Percentiles rank a stretch among this genome's conserved stretches.
Evolutionary conservation across 2,797 vertebrate species (phyloP).

Genomic region (Strix occidentalis): DNA sequence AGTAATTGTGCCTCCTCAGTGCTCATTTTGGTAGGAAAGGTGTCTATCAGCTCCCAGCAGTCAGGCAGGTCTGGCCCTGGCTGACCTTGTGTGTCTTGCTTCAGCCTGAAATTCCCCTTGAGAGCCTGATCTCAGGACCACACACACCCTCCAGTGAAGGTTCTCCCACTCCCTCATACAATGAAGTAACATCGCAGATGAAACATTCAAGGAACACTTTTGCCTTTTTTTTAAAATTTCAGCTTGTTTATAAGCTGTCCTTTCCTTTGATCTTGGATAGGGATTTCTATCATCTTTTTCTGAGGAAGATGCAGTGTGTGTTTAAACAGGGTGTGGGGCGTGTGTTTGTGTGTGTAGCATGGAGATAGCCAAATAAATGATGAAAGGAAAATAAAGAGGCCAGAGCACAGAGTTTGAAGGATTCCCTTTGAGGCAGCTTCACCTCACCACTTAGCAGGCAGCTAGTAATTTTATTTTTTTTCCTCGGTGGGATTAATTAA

Average conservation of each 20-base stretch:
- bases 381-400: conserved; percentile 2
- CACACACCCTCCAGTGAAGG: not conserved
- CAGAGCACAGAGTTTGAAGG: not conserved
- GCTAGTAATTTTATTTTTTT: not conserved
- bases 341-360: not conserved
- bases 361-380: not conserved
- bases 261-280: not conserved
- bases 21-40: not conserved
- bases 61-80: not conserved
- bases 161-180: not conserved
- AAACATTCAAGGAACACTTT: not conserved
- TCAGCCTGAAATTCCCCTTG: not conserved
- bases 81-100: not conserved
- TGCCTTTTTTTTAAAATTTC: not conserved
- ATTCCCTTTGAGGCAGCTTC: not conserved
- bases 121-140: not conserved
- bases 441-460: not conserved
- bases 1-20: not conserved
- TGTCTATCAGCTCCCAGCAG: not conserved
- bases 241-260: not conserved
- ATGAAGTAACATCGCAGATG: not conserved
- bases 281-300: not conserved
- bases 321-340: not conserved
- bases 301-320: not conserved
- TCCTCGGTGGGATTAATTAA: not conserved